A percentile compares a stretch with the other conserved stretches of the same genome.
Evolutionary conservation across 2,888 invertebrate genomes (phyloP).

Genomic region (Rotaria socialis): DNA sequence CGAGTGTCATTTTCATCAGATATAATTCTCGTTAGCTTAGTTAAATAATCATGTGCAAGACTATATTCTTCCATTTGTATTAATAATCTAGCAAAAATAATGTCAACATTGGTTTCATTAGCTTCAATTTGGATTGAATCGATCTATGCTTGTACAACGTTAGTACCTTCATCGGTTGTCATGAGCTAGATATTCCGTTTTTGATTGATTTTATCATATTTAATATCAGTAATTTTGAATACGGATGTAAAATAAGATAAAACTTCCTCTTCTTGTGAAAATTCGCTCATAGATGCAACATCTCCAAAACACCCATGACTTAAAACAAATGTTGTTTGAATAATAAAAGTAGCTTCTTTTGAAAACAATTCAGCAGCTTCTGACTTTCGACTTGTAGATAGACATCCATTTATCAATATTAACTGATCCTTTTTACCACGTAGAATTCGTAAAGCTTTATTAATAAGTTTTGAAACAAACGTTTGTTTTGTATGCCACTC

Average conservation of each 20-base stretch:
- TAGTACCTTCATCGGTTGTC: no score
- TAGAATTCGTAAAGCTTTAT: neutral
- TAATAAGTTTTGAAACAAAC: neutral
- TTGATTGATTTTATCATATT: no score
- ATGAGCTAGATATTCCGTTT: no score
- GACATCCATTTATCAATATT: neutral
- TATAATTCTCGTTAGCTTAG: neutral
- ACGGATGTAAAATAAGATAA: no score
- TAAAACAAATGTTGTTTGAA: neutral
- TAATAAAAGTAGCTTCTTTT: neutral
- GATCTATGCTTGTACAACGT: no score
- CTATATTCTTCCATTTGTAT: neutral
- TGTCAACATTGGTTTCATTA: neutral
- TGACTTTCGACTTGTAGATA: neutral
- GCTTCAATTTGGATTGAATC: neutral
- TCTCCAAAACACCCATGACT: neutral
- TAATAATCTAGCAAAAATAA: slow-evolving; percentile 1
- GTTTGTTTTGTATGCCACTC: neutral
- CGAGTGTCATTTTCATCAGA: no score
- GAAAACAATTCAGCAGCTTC: no score
- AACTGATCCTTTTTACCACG: neutral
- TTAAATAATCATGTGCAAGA: neutral
- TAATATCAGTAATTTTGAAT: no score
- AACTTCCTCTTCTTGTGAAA: neutral
- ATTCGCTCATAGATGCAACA: neutral